Evolutionary conservation across 2,888 invertebrate species (phyloP).

Genomic region (Stenotaenia linearis): DNA sequence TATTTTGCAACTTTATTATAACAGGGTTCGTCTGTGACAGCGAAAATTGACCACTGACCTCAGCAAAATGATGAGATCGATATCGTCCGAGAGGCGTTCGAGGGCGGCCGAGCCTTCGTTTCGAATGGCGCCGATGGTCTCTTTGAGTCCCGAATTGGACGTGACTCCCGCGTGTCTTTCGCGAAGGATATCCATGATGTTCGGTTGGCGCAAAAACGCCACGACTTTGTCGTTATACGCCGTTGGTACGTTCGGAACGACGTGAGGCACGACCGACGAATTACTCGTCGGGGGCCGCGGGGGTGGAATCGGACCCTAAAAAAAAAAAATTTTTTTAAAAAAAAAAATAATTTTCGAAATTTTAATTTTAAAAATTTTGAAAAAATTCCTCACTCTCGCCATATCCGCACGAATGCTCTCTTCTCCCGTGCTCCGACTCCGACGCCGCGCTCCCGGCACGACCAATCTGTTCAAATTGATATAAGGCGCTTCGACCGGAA

Average conservation of each 20-base stretch:
- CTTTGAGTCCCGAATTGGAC: conserved; percentile 66
- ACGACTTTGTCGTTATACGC: conserved; percentile 93
- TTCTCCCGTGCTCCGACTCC: conserved; percentile 45
- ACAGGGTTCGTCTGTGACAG: no score
- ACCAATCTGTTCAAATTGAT: conserved; percentile 51
- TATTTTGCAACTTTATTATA: no score
- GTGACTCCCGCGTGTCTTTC: conserved; percentile 70
- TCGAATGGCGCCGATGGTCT: conserved; percentile 77
- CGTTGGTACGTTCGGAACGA: conserved; percentile 62
- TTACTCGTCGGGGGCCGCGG: conserved; percentile 39
- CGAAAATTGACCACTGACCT: conserved; percentile 61
- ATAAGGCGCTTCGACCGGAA: conserved; percentile 74
- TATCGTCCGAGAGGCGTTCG: conserved; percentile 79
- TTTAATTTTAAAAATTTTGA: no score
- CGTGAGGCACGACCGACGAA: conserved; percentile 38
- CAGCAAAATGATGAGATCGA: conserved; percentile 84
- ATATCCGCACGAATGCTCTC: conserved; percentile 40
- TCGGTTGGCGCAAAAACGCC: conserved; percentile 89
- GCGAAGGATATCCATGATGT: conserved; percentile 82
- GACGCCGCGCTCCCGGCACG: conserved; percentile 41
- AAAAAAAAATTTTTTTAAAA: neutral
- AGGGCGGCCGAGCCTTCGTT: conserved; percentile 84
- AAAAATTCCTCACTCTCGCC: conserved; percentile 37
- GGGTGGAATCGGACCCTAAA: conserved; percentile 39
- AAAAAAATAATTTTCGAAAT: neutral